Conservation (phyloP, 2,888 invertebrate species). For the Oscheius sp. region DNA sequence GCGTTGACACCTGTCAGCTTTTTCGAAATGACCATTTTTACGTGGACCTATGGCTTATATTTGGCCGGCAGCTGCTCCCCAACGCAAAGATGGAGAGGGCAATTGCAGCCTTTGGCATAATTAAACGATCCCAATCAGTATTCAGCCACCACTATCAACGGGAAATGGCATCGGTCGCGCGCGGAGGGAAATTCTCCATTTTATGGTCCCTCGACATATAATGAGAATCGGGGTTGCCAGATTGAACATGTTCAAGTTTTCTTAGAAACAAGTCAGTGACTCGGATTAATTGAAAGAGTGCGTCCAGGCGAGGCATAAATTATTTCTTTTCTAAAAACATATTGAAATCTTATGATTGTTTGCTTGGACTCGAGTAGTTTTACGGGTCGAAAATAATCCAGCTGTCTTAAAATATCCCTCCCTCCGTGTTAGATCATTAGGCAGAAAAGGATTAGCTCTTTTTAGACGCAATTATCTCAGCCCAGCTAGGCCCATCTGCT, state of each 20-base stretch:
- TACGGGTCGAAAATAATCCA: too few species aligned
- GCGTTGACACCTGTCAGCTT: constrained; percentile 31
- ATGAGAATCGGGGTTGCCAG: constrained; percentile 13
- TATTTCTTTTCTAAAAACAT: not conserved
- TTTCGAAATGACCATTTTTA: not conserved
- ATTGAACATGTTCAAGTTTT: not conserved
- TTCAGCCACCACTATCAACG: constrained; percentile 36
- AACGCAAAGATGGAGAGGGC: not conserved
- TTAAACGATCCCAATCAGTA: constrained; percentile 42
- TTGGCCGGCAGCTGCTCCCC: constrained; percentile 6
- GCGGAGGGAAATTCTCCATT: constrained; percentile 16
- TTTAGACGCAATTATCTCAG: constrained; percentile 21
- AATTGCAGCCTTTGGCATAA: constrained; percentile 31
- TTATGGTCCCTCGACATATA: not conserved
- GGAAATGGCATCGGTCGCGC: constrained; percentile 14
- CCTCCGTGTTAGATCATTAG: not conserved
- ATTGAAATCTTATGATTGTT: not conserved
- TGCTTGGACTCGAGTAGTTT: not conserved
- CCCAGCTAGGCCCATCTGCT: constrained; percentile 15
- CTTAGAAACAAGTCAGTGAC: not conserved
- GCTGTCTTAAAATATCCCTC: not conserved
- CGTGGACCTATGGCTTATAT: not conserved
- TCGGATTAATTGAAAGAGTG: not conserved
- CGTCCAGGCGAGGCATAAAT: not conserved
- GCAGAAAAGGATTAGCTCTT: not conserved